phyloP scores from a whole-genome alignment of 2,113 vertebrate genomes.

The Paraplagusia blochii region DNA sequence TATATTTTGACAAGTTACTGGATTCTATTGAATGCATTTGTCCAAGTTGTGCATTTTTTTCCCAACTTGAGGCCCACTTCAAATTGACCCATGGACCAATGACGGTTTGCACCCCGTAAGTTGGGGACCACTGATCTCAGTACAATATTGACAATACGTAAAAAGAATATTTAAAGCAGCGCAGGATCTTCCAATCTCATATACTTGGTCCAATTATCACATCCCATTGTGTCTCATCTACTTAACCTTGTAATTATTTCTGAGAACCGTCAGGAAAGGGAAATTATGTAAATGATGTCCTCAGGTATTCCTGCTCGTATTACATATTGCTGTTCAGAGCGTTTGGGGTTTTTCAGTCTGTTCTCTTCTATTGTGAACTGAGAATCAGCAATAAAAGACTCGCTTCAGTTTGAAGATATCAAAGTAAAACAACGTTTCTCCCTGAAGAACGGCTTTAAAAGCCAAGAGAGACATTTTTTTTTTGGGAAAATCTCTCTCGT shows the following conservation, averaged over 20 bases:
- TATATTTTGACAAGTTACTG: too few species aligned
- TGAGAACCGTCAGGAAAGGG: background rate
- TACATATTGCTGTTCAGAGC: background rate
- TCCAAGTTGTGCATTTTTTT: too few species aligned
- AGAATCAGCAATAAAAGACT: constrained; percentile 18
- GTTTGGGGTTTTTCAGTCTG: background rate
- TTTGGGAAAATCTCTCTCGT: constrained; percentile 49
- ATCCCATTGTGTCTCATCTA: background rate
- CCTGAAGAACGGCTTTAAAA: constrained; percentile 38
- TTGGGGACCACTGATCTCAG: too few species aligned
- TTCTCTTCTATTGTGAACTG: constrained; percentile 5
- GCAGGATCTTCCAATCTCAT: background rate
- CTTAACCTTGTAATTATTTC: constrained; percentile 2
- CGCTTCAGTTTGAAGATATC: constrained; percentile 21
- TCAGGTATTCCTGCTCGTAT: constrained; percentile 5
- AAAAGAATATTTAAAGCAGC: too few species aligned
- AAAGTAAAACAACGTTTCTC: constrained; percentile 23
- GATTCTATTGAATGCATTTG: too few species aligned
- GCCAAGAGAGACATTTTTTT: constrained; percentile 46
- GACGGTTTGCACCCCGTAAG: too few species aligned
- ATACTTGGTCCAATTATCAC: constrained; percentile 2
- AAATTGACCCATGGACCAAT: too few species aligned
- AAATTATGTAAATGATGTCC: background rate
- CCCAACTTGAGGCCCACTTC: too few species aligned
- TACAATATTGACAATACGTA: too few species aligned